Conservation (phyloP, 2,888 invertebrate genomes). For the Drosophila fulvimacula region DNA sequence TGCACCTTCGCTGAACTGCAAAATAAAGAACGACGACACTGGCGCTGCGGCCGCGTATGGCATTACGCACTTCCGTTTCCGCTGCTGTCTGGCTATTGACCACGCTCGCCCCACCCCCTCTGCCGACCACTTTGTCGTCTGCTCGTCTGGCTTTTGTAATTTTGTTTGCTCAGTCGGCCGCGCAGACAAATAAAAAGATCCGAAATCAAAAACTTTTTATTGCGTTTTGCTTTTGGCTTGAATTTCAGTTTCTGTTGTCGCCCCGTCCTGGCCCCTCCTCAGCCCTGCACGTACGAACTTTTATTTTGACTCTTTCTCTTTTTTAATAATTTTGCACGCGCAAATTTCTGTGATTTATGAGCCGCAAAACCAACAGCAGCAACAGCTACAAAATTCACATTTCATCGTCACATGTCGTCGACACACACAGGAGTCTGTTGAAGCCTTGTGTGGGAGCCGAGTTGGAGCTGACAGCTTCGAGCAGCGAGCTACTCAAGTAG, state of each 20-base stretch:
- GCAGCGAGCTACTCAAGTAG: conserved; percentile 23
- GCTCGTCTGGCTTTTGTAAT: conserved; percentile 35
- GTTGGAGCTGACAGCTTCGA: no score
- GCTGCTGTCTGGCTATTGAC: conserved; percentile 35
- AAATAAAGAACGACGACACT: conserved; percentile 17
- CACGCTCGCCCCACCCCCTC: not conserved
- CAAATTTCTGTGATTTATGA: conserved; percentile 70
- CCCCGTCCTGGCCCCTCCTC: not conserved
- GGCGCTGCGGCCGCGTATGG: conserved; percentile 59
- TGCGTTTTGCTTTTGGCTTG: conserved; percentile 49
- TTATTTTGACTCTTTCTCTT: conserved; percentile 15
- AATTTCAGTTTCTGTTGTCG: not conserved
- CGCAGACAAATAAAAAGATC: conserved; percentile 52
- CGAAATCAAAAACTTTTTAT: conserved; percentile 71
- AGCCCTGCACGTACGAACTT: no score
- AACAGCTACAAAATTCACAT: conserved; percentile 53
- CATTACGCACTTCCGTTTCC: conserved; percentile 75
- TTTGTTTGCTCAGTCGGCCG: conserved; percentile 47
- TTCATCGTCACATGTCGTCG: conserved; percentile 50
- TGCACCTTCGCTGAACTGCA: conserved; percentile 59
- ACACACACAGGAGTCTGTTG: not conserved
- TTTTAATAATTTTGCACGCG: conserved; percentile 63
- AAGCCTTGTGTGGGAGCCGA: conserved; percentile 4
- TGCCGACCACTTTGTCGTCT: not conserved
- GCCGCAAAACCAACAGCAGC: conserved; percentile 62